Evolutionary conservation across 2,797 vertebrate genomes (phyloP), one percentile per base, ranked within the genome.

Genomic region (Lerista edwardsae): DNA sequence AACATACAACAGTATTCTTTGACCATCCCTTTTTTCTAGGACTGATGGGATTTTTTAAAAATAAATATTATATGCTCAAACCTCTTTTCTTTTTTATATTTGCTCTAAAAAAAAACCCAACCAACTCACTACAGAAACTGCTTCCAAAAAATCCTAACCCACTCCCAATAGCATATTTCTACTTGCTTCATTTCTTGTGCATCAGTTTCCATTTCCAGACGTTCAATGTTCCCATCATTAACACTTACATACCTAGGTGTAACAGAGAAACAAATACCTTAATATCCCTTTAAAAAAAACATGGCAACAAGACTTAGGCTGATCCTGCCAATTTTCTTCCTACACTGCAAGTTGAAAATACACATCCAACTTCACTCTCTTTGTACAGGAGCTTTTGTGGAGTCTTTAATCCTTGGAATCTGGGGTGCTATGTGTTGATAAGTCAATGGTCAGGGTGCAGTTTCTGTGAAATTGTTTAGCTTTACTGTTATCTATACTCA

Each of bases 101-200:
- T 36, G 55, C 41, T 77, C 27, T 25, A 61, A 36, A 72, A 64
- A 82, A n/a, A 47, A 11, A 34, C 25, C 1, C 59, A 64, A 15
- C 14, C 27, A 25, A 15, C 59, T 21, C 19, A 41, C 12, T 89
- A 73, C 84, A 93, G 79, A 80, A 36, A n/a, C 64, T 86, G 51
- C 77, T 84, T 84, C 77, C 87, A 34, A 3, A 83, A 71, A 81
- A 82, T 71, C 89, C 88, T n/a, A n/a, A n/a, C n/a, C n/a, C n/a
- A 75, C 74, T 86, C 82, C 88, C 82, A 85, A 57, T 21, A 87
- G 68, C 55, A 9, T 89, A 88, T 81, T 88, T 90, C 29, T 44
- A 8, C 4, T 68, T 36, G 19, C 47, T 67, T 80, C 34, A 34
- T 67, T 36, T 51, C 17, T 44, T 75, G 39, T 39, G 31, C 47